These are phyloP conservation scores for Pocillopora meandrina DNA, from an alignment of 92 coral and sea anemone genomes.

Conservation along the genomic window DNA sequence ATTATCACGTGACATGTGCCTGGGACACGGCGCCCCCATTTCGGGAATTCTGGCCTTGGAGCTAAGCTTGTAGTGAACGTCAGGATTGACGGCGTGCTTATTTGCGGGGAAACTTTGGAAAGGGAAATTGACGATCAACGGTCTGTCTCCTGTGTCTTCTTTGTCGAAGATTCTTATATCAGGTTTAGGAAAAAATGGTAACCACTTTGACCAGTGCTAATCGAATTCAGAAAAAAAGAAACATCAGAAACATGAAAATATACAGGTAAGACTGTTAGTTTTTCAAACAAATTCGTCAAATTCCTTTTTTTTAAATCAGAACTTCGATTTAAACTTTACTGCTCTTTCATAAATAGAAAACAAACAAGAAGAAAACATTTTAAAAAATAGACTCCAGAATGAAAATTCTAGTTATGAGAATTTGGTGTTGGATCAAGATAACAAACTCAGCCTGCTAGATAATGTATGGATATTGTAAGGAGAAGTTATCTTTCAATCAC, in stretches of 20 bases:
- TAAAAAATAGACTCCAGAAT: too few relatives aligned
- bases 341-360: too few relatives aligned
- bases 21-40: slow-evolving; percentile 78
- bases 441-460: too few relatives aligned
- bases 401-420: too few relatives aligned
- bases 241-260: background rate
- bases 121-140: slow-evolving; percentile 67
- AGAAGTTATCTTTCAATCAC: background rate
- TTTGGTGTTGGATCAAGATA: too few relatives aligned
- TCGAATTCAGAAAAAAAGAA: background rate
- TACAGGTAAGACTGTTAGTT: background rate
- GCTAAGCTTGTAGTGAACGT: slow-evolving; percentile 74
- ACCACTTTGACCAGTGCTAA: slow-evolving; percentile 80
- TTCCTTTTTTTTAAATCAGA: too few relatives aligned
- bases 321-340: too few relatives aligned
- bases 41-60: slow-evolving; percentile 77
- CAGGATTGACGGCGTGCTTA: slow-evolving; percentile 82
- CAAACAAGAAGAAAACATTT: too few relatives aligned
- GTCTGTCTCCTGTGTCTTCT: slow-evolving; percentile 62
- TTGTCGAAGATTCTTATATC: slow-evolving; percentile 56
- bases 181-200: slow-evolving; percentile 69
- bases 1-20: slow-evolving; percentile 72
- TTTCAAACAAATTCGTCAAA: background rate
- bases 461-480: too few relatives aligned
- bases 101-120: slow-evolving; percentile 74